Percentiles rank a stretch among this genome's conserved stretches.
Conservation (phyloP, 2,888 invertebrate species). For the Thereva unica region DNA sequence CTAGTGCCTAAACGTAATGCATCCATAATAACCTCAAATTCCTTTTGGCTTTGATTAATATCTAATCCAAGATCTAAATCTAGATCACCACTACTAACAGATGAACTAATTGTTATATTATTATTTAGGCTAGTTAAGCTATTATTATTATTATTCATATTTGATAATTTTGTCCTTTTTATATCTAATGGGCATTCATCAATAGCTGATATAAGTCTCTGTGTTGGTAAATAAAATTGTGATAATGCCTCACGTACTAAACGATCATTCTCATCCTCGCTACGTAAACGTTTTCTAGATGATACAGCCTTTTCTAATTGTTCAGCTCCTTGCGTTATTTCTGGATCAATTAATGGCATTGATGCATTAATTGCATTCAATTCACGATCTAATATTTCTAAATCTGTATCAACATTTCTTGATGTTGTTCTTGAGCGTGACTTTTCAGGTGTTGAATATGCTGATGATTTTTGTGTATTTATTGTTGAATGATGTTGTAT, state of each 20-base stretch:
- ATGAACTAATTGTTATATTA: slow-evolving; percentile 19
- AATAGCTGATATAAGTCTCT: slow-evolving; percentile 68
- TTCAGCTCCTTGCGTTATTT: slow-evolving; percentile 58
- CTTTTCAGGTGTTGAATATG: slow-evolving; percentile 20
- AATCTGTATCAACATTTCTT: slow-evolving; percentile 54
- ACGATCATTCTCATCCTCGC: slow-evolving; percentile 68
- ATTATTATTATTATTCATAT: slow-evolving; percentile 22
- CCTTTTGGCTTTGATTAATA: slow-evolving; percentile 57
- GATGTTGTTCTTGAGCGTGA: slow-evolving; percentile 33
- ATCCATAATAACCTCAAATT: slow-evolving; percentile 59
- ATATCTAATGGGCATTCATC: slow-evolving; percentile 63
- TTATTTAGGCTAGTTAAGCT: slow-evolving; percentile 22
- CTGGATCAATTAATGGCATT: slow-evolving; percentile 58
- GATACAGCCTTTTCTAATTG: slow-evolving; percentile 56
- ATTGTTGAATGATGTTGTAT: neutral
- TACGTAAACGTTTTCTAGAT: slow-evolving; percentile 58
- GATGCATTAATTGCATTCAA: slow-evolving; percentile 58
- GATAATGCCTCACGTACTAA: slow-evolving; percentile 72
- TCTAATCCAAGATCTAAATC: slow-evolving; percentile 54
- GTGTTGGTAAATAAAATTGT: slow-evolving; percentile 73
- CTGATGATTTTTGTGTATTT: slow-evolving; percentile 19
- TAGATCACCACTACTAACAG: slow-evolving; percentile 37
- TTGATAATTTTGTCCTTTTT: slow-evolving; percentile 43
- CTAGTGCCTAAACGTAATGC: slow-evolving; percentile 56
- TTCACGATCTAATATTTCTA: slow-evolving; percentile 59